These are phyloP conservation scores for Nasonovia ribisnigri DNA, from an alignment of 2,888 invertebrate genomes.

Conservation along the genomic window DNA sequence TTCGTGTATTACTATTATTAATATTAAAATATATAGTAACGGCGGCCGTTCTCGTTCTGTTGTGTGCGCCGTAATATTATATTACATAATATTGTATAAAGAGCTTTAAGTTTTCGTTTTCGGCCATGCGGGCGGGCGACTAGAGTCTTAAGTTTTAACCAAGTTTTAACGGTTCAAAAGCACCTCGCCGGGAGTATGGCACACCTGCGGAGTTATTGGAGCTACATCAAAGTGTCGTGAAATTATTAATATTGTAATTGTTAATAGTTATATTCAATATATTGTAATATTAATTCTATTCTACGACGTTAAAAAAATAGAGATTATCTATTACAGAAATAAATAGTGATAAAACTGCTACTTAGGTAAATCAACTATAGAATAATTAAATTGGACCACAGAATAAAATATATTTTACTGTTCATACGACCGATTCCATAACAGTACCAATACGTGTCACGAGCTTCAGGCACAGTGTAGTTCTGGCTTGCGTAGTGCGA, in stretches of 20 bases:
- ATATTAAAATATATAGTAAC: background rate
- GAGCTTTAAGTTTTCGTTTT: background rate
- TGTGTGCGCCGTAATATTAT: background rate
- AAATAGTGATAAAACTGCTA: too few species aligned
- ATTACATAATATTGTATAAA: background rate
- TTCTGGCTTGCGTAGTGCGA: background rate
- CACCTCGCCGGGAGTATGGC: background rate
- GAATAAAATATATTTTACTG: background rate
- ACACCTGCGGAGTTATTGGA: background rate
- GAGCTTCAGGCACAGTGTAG: background rate
- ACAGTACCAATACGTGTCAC: background rate
- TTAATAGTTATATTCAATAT: background rate
- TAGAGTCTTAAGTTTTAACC: background rate
- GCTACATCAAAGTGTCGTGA: background rate
- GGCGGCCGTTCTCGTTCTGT: background rate
- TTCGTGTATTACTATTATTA: background rate
- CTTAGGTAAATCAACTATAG: too few species aligned
- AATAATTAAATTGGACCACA: background rate
- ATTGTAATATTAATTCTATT: background rate
- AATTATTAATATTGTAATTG: background rate
- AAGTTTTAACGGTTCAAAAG: background rate
- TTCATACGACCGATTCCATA: background rate
- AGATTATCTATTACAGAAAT: too few species aligned
- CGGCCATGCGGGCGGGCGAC: background rate
- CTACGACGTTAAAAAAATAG: background rate